Conservation (phyloP, 2,113 vertebrate species). For the Microcebus tavaratra region DNA sequence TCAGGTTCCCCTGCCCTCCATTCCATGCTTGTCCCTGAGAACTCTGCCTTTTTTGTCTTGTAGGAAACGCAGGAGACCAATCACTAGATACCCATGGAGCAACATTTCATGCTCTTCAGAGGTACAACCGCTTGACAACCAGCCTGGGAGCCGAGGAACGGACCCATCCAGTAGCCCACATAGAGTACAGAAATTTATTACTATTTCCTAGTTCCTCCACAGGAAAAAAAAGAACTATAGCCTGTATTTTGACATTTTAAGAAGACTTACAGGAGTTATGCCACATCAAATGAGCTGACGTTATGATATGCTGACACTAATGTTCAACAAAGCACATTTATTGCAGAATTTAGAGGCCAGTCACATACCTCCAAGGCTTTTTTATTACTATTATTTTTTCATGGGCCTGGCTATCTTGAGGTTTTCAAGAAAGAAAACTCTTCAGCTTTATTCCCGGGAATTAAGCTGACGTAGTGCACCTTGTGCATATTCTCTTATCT, state of each 20-base stretch:
- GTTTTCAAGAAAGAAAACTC: constrained; percentile 55
- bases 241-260: constrained; percentile 75
- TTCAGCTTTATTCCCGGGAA: constrained; percentile 63
- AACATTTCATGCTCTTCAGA: constrained; percentile 8
- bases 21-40: background rate
- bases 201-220: constrained; percentile 61
- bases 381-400: constrained; percentile 68
- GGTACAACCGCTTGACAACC: background rate
- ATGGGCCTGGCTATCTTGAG: constrained; percentile 64
- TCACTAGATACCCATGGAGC: background rate
- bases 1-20: background rate
- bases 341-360: constrained; percentile 76
- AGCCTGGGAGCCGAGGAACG: constrained; percentile 41
- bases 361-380: constrained; percentile 67
- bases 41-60: background rate
- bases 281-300: constrained; percentile 61
- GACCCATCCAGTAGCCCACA: background rate
- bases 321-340: constrained; percentile 70
- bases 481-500: constrained; percentile 42
- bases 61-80: constrained; percentile 27
- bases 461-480: constrained; percentile 56
- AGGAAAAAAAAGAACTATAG: constrained; percentile 56
- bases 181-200: constrained; percentile 64
- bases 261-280: constrained; percentile 59
- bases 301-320: constrained; percentile 77